Evolutionary conservation across 1,140 invertebrate genomes (phyloP).

Genomic region (Camponotus pennsylvanicus): DNA sequence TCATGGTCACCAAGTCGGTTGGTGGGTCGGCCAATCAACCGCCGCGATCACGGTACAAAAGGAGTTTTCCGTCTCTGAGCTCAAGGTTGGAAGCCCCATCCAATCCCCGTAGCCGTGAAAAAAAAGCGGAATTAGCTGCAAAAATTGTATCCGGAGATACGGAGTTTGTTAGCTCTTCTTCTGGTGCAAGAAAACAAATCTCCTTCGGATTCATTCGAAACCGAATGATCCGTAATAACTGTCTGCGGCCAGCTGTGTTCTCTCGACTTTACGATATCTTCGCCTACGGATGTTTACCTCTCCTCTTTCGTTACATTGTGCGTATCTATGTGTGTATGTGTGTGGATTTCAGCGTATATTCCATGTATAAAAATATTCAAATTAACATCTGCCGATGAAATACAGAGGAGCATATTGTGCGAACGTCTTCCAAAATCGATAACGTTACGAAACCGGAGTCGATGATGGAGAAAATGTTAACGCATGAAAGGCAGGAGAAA

Average conservation of each 20-base stretch:
- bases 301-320: background rate
- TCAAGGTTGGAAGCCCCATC: slow-evolving; percentile 62
- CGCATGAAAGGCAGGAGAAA: slow-evolving; percentile 8
- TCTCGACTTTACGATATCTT: slow-evolving; percentile 55
- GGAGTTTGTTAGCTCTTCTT: slow-evolving; percentile 21
- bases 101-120: slow-evolving; percentile 25
- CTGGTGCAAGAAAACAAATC: slow-evolving; percentile 44
- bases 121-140: slow-evolving; percentile 51
- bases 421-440: slow-evolving; percentile 21
- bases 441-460: slow-evolving; percentile 14
- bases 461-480: slow-evolving; percentile 19
- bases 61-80: slow-evolving; percentile 63
- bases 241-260: slow-evolving; percentile 56
- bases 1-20: slow-evolving; percentile 58
- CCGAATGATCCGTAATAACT: slow-evolving; percentile 66
- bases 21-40: slow-evolving; percentile 55
- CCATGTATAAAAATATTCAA: slow-evolving; percentile 44
- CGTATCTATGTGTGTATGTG: background rate
- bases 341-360: background rate
- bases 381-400: slow-evolving; percentile 38
- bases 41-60: slow-evolving; percentile 31
- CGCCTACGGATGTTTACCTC: slow-evolving; percentile 22
- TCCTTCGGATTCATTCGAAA: slow-evolving; percentile 15
- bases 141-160: slow-evolving; percentile 50
- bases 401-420: background rate